Conservation (phyloP, 2,888 invertebrate genomes). For the Ditylenchus weischeri region DNA sequence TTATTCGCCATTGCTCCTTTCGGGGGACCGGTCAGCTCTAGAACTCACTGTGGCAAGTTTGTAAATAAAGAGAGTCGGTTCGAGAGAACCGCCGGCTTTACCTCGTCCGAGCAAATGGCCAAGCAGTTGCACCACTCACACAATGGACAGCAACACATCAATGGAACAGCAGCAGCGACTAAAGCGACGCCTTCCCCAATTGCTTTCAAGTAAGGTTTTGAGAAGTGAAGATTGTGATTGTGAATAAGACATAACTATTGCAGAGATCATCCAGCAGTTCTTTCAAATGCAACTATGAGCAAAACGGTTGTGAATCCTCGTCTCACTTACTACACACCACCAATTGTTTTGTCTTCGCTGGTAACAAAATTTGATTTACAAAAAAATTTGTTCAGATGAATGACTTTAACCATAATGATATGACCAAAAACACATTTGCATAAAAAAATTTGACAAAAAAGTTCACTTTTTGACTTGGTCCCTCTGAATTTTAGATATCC, state of each 20-base stretch:
- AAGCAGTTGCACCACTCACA: slow-evolving; percentile 5
- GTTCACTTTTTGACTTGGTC: no score
- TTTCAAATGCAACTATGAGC: slow-evolving; percentile 29
- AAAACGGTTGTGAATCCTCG: slow-evolving; percentile 71
- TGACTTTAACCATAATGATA: no score
- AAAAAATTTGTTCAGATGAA: no score
- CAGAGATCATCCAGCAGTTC: slow-evolving; percentile 37
- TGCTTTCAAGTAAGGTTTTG: slow-evolving; percentile 7
- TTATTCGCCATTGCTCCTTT: slow-evolving; percentile 94
- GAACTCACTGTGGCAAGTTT: slow-evolving; percentile 91
- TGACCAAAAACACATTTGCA: no score
- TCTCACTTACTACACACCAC: slow-evolving; percentile 84
- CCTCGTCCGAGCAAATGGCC: slow-evolving; percentile 3
- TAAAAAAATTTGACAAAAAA: no score
- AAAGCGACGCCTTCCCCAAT: not conserved
- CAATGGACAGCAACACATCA: not conserved
- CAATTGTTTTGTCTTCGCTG: slow-evolving; percentile 74
- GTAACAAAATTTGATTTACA: not conserved
- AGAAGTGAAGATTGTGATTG: slow-evolving; percentile 9
- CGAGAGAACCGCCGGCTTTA: slow-evolving; percentile 79
- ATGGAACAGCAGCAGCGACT: not conserved
- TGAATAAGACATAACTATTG: slow-evolving; percentile 15
- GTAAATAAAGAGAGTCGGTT: slow-evolving; percentile 77
- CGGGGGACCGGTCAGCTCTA: slow-evolving; percentile 73
- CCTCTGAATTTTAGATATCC: no score